Conservation (phyloP, 1,140 invertebrate species). For the Oncopodura yosiiana region DNA sequence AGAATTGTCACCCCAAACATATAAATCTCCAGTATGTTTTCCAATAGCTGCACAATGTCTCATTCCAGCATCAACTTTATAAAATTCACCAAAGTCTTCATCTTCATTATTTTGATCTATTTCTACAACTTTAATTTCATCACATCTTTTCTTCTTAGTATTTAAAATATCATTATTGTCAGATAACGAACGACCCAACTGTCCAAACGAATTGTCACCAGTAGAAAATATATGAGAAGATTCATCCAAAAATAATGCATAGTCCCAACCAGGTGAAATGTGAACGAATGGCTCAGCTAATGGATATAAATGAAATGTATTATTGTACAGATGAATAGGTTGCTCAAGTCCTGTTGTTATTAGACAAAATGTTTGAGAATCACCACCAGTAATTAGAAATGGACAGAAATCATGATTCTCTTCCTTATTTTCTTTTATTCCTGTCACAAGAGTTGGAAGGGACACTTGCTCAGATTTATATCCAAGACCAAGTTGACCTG, state of each 20-base stretch:
- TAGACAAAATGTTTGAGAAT: constrained; percentile 9
- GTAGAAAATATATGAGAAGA: constrained; percentile 7
- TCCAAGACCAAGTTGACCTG: constrained; percentile 29
- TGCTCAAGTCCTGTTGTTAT: not conserved
- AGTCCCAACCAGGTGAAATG: constrained; percentile 27
- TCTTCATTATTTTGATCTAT: not conserved
- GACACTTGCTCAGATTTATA: constrained; percentile 28
- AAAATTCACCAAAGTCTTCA: not conserved
- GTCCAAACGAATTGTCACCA: constrained; percentile 25
- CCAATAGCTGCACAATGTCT: constrained; percentile 22
- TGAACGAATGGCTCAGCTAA: too few species aligned
- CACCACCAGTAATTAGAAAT: constrained; percentile 11
- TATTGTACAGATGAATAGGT: too few species aligned
- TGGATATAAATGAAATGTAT: too few species aligned
- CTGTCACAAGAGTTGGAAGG: constrained; percentile 15
- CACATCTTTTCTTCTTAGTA: not conserved
- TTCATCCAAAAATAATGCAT: constrained; percentile 12
- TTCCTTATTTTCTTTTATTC: not conserved
- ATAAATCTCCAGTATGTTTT: not conserved
- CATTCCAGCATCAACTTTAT: constrained; percentile 18
- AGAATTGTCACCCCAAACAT: constrained; percentile 30
- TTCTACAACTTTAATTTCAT: not conserved
- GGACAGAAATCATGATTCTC: not conserved
- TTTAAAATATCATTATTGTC: too few species aligned
- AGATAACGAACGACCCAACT: constrained; percentile 20